Evolutionary conservation across 1,140 invertebrate species (phyloP).

Genomic region (Cotesia vestalis): DNA sequence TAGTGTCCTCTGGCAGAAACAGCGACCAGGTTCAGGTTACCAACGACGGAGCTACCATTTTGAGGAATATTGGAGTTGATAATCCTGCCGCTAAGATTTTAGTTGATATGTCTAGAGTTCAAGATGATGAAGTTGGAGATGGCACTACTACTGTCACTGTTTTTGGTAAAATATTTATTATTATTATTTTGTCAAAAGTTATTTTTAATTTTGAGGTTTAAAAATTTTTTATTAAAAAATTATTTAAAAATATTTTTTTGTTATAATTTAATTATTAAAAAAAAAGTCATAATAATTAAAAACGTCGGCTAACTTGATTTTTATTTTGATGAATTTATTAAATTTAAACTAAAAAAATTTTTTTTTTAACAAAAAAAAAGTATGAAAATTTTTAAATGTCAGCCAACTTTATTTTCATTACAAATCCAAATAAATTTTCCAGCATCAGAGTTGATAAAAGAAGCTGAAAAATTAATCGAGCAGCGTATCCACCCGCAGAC

Average conservation of each 20-base stretch:
- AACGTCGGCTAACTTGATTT: too few species aligned
- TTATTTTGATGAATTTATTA: too few species aligned
- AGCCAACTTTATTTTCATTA: too few species aligned
- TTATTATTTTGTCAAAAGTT: too few species aligned
- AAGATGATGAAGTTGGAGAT: slow-evolving; percentile 99
- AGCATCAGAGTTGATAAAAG: slow-evolving; percentile 93
- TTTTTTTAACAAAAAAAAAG: too few species aligned
- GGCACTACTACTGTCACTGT: slow-evolving; percentile 99
- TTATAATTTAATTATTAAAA: too few species aligned
- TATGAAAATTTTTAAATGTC: too few species aligned
- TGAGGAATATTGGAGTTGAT: slow-evolving; percentile 96
- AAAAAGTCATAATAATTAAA: too few species aligned
- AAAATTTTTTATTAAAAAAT: too few species aligned
- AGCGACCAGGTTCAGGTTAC: slow-evolving; percentile 93
- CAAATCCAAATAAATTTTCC: slow-evolving; percentile 38
- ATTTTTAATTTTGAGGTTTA: too few species aligned
- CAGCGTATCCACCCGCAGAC: slow-evolving; percentile 98
- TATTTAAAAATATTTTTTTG: too few species aligned
- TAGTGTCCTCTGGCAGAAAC: slow-evolving; percentile 85
- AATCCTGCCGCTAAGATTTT: slow-evolving; percentile 99
- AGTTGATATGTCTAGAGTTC: slow-evolving; percentile 97
- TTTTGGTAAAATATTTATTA: slow-evolving; percentile 69
- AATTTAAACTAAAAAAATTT: too few species aligned
- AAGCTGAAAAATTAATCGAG: slow-evolving; percentile 93
- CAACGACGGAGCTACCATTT: slow-evolving; percentile 99